Percentiles rank a stretch among this genome's conserved stretches.
Evolutionary conservation across 2,113 vertebrate genomes (phyloP).

Genomic region (Scomber japonicus): DNA sequence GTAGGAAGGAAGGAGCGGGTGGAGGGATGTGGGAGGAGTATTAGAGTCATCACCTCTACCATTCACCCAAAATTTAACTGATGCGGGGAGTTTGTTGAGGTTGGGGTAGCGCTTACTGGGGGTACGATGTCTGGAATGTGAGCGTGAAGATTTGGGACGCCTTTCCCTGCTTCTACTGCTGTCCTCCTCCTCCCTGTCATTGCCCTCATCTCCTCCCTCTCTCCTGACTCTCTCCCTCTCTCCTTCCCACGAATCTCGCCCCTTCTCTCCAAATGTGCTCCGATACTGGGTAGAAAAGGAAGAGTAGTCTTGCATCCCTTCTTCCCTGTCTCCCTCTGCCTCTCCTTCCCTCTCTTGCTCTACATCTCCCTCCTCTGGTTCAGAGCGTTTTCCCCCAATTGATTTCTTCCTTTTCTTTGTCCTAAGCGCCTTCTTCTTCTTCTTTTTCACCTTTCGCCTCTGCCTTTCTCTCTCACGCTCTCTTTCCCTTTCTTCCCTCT

Average conservation of each 20-base stretch:
- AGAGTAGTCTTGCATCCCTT: slow-evolving; percentile 82
- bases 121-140: slow-evolving; percentile 75
- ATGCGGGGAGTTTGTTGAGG: slow-evolving; percentile 86
- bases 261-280: slow-evolving; percentile 81
- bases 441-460: slow-evolving; percentile 85
- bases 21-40: slow-evolving; percentile 80
- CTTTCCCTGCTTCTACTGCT: slow-evolving; percentile 79
- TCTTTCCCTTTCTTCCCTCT: slow-evolving; percentile 83
- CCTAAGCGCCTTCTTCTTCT: slow-evolving; percentile 86
- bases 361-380: slow-evolving; percentile 85
- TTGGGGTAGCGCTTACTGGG: slow-evolving; percentile 84
- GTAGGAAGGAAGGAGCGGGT: slow-evolving; percentile 80
- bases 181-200: slow-evolving; percentile 81
- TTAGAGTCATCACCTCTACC: slow-evolving; percentile 76
- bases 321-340: slow-evolving; percentile 81
- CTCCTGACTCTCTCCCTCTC: slow-evolving; percentile 80
- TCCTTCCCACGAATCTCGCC: slow-evolving; percentile 83
- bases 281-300: slow-evolving; percentile 84
- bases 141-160: slow-evolving; percentile 75
- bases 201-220: slow-evolving; percentile 80
- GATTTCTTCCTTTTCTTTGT: slow-evolving; percentile 85
- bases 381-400: slow-evolving; percentile 78
- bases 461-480: slow-evolving; percentile 85
- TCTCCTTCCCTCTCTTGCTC: slow-evolving; percentile 84
- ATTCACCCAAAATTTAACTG: slow-evolving; percentile 87